phyloP scores from a whole-genome alignment of 2,888 invertebrate genomes.

The Oxytorus armatus region DNA sequence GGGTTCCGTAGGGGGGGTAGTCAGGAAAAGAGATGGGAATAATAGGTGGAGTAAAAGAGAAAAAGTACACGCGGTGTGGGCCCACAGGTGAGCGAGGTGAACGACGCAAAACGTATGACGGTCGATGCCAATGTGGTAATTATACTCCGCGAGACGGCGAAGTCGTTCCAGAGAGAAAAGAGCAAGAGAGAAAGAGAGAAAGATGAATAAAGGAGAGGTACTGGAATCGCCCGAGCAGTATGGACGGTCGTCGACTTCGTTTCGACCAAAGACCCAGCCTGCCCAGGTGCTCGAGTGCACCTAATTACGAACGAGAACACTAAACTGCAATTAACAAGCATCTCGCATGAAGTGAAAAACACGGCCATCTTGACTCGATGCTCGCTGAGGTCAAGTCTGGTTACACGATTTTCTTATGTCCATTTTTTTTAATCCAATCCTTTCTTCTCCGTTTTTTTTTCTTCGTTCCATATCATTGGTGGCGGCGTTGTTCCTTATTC shows the following conservation, averaged over 20 bases:
- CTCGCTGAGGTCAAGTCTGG: conserved; percentile 65
- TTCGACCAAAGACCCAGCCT: conserved; percentile 51
- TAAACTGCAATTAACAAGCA: conserved; percentile 83
- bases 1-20: conserved; percentile 59
- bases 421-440: neutral
- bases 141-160: conserved; percentile 72
- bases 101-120: conserved; percentile 76
- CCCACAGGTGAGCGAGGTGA: conserved; percentile 33
- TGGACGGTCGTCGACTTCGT: conserved; percentile 46
- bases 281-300: conserved; percentile 80
- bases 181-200: conserved; percentile 28
- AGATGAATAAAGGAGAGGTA: neutral
- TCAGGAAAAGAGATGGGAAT: conserved; percentile 47
- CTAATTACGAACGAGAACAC: conserved; percentile 83
- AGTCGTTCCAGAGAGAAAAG: conserved; percentile 41
- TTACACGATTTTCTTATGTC: conserved; percentile 56
- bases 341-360: conserved; percentile 53
- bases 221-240: conserved; percentile 42
- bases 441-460: conserved; percentile 3
- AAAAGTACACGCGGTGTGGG: neutral
- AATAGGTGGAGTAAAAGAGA: conserved; percentile 19
- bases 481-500: neutral
- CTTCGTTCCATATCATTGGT: neutral
- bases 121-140: conserved; percentile 78
- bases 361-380: conserved; percentile 78